Conservation (phyloP, 1,140 invertebrate species). For the Neodiprion virginianus region DNA sequence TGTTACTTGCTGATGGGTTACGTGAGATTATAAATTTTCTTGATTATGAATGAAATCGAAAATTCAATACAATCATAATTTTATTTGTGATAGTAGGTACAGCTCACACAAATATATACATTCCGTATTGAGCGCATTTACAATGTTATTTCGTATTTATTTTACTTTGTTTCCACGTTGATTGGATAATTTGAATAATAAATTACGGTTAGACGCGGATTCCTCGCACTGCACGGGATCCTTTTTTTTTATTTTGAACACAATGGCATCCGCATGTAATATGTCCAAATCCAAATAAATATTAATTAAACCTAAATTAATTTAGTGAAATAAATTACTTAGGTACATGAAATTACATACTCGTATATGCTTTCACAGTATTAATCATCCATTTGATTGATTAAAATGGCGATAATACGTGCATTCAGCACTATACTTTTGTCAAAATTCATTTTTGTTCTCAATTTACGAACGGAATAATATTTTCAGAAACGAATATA, state of each 20-base stretch:
- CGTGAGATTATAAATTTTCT: too few species aligned
- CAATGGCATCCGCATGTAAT: neutral
- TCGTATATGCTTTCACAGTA: constrained; percentile 30
- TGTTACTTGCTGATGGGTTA: too few species aligned
- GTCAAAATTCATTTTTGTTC: too few species aligned
- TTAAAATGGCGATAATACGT: constrained; percentile 52
- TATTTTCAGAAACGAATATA: too few species aligned
- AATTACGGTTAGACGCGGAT: too few species aligned
- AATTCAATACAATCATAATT: constrained; percentile 4
- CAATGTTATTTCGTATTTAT: neutral
- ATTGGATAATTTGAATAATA: too few species aligned
- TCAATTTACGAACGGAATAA: too few species aligned
- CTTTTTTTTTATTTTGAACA: neutral
- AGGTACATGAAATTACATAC: constrained; percentile 44
- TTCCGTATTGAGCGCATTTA: constrained; percentile 49
- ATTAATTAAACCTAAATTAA: constrained; percentile 48
- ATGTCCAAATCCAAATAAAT: constrained; percentile 16
- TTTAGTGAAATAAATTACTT: constrained; percentile 53
- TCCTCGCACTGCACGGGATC: too few species aligned
- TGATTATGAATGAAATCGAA: too few species aligned
- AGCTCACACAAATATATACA: constrained; percentile 55
- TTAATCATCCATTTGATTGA: constrained; percentile 43
- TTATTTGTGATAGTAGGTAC: constrained; percentile 27
- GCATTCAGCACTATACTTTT: constrained; percentile 22
- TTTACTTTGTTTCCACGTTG: neutral